Percentiles rank a stretch among this genome's conserved stretches.
Evolutionary conservation across 2,797 vertebrate species (phyloP).

Genomic region (Pipistrellus nathusii): DNA sequence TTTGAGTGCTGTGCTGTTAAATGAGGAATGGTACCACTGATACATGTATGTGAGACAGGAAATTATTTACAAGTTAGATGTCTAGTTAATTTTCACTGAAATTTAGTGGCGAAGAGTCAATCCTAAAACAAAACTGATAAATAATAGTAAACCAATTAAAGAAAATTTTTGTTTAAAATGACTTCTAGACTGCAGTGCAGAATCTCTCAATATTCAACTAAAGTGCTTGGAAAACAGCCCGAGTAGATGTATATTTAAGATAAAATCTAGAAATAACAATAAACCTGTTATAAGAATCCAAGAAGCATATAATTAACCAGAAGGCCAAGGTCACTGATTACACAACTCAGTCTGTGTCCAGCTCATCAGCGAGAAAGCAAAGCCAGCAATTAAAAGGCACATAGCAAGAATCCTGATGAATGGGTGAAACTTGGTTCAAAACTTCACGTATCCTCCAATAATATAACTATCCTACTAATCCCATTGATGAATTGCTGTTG

Average conservation of each 20-base stretch:
- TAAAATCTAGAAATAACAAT: neutral
- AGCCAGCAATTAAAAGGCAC: neutral
- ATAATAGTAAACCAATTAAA: neutral
- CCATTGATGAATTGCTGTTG: neutral
- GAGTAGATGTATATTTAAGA: neutral
- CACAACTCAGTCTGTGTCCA: neutral
- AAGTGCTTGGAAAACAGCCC: neutral
- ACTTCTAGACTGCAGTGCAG: neutral
- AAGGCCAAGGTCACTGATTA: neutral
- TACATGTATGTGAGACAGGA: neutral
- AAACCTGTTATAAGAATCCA: neutral
- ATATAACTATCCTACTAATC: neutral
- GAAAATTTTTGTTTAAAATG: neutral
- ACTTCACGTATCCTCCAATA: neutral
- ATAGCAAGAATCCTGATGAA: neutral
- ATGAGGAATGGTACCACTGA: neutral
- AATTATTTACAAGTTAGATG: neutral
- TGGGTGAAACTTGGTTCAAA: neutral
- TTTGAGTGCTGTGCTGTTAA: neutral
- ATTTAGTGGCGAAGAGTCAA: neutral
- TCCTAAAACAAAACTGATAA: neutral
- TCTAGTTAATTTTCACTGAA: conserved; percentile 3
- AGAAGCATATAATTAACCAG: neutral
- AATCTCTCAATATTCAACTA: neutral
- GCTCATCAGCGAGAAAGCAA: neutral